Evolutionary conservation across 2,888 invertebrate genomes (phyloP), one percentile per base, ranked within the genome.

Genomic region (Liopterus haemorrhoidalis): DNA sequence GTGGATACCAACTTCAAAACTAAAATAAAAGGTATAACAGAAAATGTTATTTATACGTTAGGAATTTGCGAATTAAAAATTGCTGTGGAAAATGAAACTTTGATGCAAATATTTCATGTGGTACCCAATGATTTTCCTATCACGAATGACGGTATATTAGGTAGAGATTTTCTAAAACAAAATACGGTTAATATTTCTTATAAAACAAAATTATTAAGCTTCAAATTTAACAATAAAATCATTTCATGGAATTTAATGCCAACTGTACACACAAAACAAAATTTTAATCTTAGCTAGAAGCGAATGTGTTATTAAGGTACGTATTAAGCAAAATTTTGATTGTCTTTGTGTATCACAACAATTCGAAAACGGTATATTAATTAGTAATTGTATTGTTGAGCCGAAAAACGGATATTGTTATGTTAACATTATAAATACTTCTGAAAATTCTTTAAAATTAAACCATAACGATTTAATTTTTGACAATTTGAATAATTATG

Each of bases 91-190:
- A 27, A 33, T 24, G 18, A 35, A n/a, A 31, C 5, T 21, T 25
- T 45, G 21, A 15, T 18, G 12, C 40, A 46, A 28, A 15, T 30
- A 14, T 48, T 51, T 32, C 46, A 51, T 19, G 44, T 47, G 12
- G 49, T 51, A 12, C 33, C 33, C 5, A 16, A 38, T 21, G 25
- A 27, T 36, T 49, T 46, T 27, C 41, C 46, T 9, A 28, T 41
- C 12, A 18, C 18, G 5, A 25, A 41, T 22, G 36, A 33, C 12
- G 46, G 41, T 8, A 41, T 46, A 11, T 8, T 37, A 27, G 38
- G 41, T 12, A 49, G 27, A 14, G 46, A 46, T 35, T 46, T 46
- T 41, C 14, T 46, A 1, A 3, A 3, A 19, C 16, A 5, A 3
- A 16, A 12, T 32, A 2, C 14, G 18, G 32, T 32, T 16, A 16